Evolutionary conservation across 2,888 invertebrate species (phyloP), one percentile per base, ranked within the genome.

Genomic region (Petrolisthes cinctipes): DNA sequence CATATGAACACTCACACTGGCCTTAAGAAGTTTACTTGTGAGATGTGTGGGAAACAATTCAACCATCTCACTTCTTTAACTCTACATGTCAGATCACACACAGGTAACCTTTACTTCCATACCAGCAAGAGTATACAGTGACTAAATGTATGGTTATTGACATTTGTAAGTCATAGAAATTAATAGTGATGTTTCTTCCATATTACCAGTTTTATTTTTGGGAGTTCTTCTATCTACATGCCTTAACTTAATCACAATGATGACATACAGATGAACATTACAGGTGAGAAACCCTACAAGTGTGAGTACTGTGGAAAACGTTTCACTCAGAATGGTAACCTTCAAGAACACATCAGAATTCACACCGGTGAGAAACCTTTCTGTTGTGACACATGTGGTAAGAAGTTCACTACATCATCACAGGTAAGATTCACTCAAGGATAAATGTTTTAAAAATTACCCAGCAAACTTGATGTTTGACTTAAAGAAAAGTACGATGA

Each of bases 271-370:
- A 37, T 37, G 37, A 37, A 5, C 57, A 51, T 85, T 80, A 2
- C 56, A 87, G 91, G 90, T n/a, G 94, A 95, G 83, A 96, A 96
- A 91, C 96, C 96, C 0, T 96, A 94, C 92, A 93, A 94, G 82
- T 96, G 96, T 92, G 93, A 94, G 84, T 94, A 95, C 20, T 97
- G 97, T 92, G 93, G 94, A 86, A 96, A 96, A 92, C 93, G 94
- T 82, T 96, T 96, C 93, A 95, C 95, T 0, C 96, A 96, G 93
- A 95, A 95, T 92, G 96, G 96, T 86, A 96, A 96, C 93, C 93
- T 96, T 86, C 94, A 95, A 73, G 96, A 96, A 91, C 96, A 97
- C 93, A 94, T 94, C 7, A 83, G 86, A 57, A 87, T 87, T 54
- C 86, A 87, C 53, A 87, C 86, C n/a, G 86, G 86, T 23, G 96